Percentiles rank a stretch among this genome's conserved stretches.
Conservation (phyloP, 2,888 invertebrate genomes). For the Apamea anceps region DNA sequence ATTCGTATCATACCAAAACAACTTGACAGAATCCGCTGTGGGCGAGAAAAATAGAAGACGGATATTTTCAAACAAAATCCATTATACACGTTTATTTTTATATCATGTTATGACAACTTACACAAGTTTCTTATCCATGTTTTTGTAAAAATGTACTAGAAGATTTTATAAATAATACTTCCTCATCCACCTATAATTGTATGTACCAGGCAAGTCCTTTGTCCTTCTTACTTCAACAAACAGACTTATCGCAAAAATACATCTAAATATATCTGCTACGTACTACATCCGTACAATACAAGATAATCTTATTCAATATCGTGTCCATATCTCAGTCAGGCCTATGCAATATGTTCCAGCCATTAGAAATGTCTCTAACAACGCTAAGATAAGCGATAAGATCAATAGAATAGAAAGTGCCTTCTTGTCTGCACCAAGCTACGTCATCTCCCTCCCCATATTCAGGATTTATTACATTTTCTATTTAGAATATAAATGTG, state of each 20-base stretch:
- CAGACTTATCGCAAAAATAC: slow-evolving; percentile 13
- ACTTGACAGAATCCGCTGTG: not conserved
- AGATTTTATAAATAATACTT: slow-evolving; percentile 14
- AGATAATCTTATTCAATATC: slow-evolving; percentile 23
- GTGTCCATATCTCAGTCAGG: slow-evolving; percentile 16
- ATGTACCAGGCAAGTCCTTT: slow-evolving; percentile 1
- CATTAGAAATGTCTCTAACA: slow-evolving; percentile 27
- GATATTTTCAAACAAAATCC: slow-evolving; percentile 9
- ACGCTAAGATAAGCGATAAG: slow-evolving; percentile 28
- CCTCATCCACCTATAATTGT: slow-evolving; percentile 22
- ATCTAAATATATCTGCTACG: not conserved
- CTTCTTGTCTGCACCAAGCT: slow-evolving; percentile 29
- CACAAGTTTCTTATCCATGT: not conserved
- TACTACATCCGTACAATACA: not conserved
- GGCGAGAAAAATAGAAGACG: slow-evolving; percentile 5
- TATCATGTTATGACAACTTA: not conserved
- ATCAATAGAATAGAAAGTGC: slow-evolving; percentile 48
- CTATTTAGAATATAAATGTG: slow-evolving; percentile 41
- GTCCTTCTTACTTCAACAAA: slow-evolving; percentile 4
- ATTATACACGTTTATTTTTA: slow-evolving; percentile 23
- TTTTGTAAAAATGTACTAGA: not conserved
- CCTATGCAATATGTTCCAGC: slow-evolving; percentile 22
- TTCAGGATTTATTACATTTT: slow-evolving; percentile 34
- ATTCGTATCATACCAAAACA: not conserved
- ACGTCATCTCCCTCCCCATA: slow-evolving; percentile 7